phyloP scores from a whole-genome alignment of 30 jellyfish, hydroid and myxozoan species.

The Aurelia aurita complex sp. Pacific region DNA sequence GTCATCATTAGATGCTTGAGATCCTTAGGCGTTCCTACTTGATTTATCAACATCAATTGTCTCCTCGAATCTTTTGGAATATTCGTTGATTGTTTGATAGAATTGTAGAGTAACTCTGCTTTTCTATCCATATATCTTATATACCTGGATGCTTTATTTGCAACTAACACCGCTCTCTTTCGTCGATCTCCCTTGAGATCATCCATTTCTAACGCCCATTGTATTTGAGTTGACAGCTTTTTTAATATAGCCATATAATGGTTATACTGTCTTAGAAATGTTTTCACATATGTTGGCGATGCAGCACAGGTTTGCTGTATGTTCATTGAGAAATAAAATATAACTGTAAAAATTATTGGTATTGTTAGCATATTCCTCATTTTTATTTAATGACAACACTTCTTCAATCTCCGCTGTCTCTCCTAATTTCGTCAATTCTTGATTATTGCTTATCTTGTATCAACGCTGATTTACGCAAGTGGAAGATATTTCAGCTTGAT shows the following conservation, averaged over 20 bases:
- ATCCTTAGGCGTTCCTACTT: constrained; percentile 71
- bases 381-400: neutral
- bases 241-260: constrained; percentile 65
- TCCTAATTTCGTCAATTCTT: too few species aligned
- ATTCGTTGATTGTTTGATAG: constrained; percentile 17
- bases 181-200: constrained; percentile 29
- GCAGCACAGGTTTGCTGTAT: neutral
- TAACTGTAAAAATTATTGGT: neutral
- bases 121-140: constrained; percentile 28
- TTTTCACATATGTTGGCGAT: constrained; percentile 22
- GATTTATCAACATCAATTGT: constrained; percentile 74
- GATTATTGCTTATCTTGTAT: too few species aligned
- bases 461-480: too few species aligned
- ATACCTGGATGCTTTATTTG: constrained; percentile 37
- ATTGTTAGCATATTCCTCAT: neutral
- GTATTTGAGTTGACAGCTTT: constrained; percentile 29
- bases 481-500: too few species aligned
- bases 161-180: constrained; percentile 42
- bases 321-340: neutral
- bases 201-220: constrained; percentile 76
- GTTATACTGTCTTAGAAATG: constrained; percentile 66
- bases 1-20: constrained; percentile 35
- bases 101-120: constrained; percentile 58
- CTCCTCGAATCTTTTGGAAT: constrained; percentile 56
- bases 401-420: too few species aligned